Evolutionary conservation across 1,140 invertebrate genomes (phyloP).

Genomic region (Drosophila tani): DNA sequence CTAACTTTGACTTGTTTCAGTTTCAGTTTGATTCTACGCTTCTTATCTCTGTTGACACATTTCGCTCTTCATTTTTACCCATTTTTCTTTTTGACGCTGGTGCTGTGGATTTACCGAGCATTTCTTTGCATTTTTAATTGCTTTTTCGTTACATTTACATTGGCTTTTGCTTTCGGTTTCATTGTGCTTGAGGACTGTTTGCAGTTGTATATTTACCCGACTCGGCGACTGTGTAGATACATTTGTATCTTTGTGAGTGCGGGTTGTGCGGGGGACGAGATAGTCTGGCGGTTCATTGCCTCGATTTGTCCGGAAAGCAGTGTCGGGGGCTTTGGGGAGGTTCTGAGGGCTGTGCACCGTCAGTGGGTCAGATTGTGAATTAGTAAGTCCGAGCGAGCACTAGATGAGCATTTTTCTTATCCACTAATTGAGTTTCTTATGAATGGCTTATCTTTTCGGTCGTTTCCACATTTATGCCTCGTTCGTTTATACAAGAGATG

Average conservation of each 20-base stretch:
- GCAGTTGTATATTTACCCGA: constrained; percentile 51
- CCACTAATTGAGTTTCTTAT: constrained; percentile 1
- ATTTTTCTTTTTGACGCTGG: constrained; percentile 4
- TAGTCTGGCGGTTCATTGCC: constrained; percentile 71
- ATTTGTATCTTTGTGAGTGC: constrained; percentile 31
- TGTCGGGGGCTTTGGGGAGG: neutral
- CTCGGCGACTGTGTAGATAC: constrained; percentile 30
- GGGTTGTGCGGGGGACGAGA: constrained; percentile 36
- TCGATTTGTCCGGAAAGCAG: constrained; percentile 33
- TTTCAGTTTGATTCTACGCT: constrained; percentile 24
- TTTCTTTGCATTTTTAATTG: constrained; percentile 64
- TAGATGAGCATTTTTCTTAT: constrained; percentile 14
- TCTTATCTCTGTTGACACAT: constrained; percentile 59
- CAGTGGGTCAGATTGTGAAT: constrained; percentile 43
- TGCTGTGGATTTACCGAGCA: constrained; percentile 17
- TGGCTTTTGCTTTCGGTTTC: constrained; percentile 47
- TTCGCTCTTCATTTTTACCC: constrained; percentile 22
- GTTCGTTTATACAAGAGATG: neutral
- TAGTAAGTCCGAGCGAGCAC: constrained; percentile 18
- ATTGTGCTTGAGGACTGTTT: constrained; percentile 47
- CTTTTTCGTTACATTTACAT: constrained; percentile 57
- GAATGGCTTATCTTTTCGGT: neutral
- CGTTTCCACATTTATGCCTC: neutral
- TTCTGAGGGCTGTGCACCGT: constrained; percentile 14
- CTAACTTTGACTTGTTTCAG: constrained; percentile 23